A percentile compares a stretch with the other conserved stretches of the same genome.
Evolutionary conservation across 2,888 invertebrate genomes (phyloP).

Genomic region (Noctua pronuba): DNA sequence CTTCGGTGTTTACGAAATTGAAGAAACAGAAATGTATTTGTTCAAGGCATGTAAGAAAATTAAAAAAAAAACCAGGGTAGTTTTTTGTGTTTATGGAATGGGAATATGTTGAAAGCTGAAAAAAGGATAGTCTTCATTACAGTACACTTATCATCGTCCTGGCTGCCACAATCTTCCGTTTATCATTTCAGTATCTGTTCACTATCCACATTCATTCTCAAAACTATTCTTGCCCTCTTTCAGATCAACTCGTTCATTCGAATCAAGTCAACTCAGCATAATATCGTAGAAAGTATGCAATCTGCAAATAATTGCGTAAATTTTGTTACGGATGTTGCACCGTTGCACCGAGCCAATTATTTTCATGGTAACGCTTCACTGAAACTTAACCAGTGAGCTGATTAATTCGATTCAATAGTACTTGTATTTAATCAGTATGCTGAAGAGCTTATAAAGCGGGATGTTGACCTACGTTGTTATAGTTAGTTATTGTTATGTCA

Average conservation of each 20-base stretch:
- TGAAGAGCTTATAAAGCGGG: slow-evolving; percentile 24
- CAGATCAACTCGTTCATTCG: not conserved
- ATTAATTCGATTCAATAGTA: slow-evolving; percentile 39
- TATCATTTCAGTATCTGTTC: not conserved
- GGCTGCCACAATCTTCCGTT: no score
- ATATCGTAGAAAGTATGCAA: slow-evolving; percentile 56
- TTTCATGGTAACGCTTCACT: slow-evolving; percentile 43
- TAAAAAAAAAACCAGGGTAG: not conserved
- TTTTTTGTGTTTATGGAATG: not conserved
- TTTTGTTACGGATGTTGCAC: slow-evolving; percentile 65
- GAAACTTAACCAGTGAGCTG: slow-evolving; percentile 27
- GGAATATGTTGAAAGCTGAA: not conserved
- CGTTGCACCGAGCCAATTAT: slow-evolving; percentile 56
- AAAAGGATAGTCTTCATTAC: not conserved
- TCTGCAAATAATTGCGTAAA: slow-evolving; percentile 63
- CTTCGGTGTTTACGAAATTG: not conserved
- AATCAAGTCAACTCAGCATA: slow-evolving; percentile 9
- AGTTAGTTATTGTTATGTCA: slow-evolving; percentile 46
- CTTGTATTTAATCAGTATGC: slow-evolving; percentile 12
- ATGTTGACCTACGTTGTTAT: slow-evolving; percentile 34
- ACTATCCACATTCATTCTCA: not conserved
- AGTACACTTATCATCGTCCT: not conserved
- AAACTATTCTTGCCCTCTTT: not conserved
- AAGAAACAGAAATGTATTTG: not conserved
- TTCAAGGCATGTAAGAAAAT: not conserved